Conservation (phyloP, 2,888 invertebrate species). For the Trilocha varians region DNA sequence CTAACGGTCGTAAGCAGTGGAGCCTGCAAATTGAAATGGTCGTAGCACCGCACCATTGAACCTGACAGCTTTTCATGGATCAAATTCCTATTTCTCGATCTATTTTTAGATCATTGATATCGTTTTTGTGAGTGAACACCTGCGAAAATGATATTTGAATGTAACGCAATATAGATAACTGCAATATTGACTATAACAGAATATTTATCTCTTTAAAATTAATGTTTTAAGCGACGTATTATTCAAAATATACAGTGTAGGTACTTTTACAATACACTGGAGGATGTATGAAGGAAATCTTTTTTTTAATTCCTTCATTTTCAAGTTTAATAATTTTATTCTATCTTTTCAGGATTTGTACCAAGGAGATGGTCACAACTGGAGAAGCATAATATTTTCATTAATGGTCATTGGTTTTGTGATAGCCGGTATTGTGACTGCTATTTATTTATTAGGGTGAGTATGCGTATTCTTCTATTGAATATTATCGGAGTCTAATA, state of each 20-base stretch:
- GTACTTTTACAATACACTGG: neutral
- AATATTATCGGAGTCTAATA: no score
- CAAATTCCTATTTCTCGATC: constrained; percentile 24
- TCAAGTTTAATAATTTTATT: neutral
- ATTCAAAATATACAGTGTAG: no score
- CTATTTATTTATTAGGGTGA: constrained; percentile 89
- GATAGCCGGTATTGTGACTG: constrained; percentile 89
- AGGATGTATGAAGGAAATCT: neutral
- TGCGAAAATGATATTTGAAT: no score
- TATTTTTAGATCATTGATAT: constrained; percentile 14
- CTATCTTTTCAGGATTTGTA: constrained; percentile 79
- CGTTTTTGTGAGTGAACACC: neutral
- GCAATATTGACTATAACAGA: no score
- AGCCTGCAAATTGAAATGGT: constrained; percentile 13
- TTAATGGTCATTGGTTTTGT: constrained; percentile 89
- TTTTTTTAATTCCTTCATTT: neutral
- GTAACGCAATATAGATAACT: no score
- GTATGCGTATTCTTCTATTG: no score
- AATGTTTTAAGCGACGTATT: no score
- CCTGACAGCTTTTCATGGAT: constrained; percentile 27
- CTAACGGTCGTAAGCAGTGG: constrained; percentile 9
- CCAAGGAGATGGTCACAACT: constrained; percentile 88
- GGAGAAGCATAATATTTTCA: constrained; percentile 90
- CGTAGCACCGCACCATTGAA: constrained; percentile 19
- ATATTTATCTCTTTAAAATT: no score